Base-by-base conservation (phyloP, 2,888 invertebrate species). In the Trichacis sp. region DNA sequence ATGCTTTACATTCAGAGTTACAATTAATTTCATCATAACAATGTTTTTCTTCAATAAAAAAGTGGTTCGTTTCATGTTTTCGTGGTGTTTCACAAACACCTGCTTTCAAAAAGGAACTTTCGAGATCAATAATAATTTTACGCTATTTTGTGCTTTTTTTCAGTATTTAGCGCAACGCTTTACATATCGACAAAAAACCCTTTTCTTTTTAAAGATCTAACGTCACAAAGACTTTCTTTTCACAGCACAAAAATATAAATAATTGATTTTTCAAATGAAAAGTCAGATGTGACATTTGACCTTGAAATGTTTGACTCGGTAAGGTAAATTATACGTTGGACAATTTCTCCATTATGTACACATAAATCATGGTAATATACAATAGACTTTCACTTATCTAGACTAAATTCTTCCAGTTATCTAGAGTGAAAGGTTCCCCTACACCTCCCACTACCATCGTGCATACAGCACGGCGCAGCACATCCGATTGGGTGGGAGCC, bases 201-300 rank as follows among this genome's bases (percentile, higher is more conserved):
- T n/a, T n/a, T 15, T 3, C 3, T 40, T 12, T 40, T 14, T 5
- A 24, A 24, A 40, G 40, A 40, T 40, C 40, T 14, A 40, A 40
- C 8, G 40, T 40, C 40, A 40, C 40, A 40, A 15, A 4, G 40
- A 40, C 40, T 40, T 40, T 40, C 33, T 40, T 40, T 40, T 40
- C 40, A 40, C 40, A 40, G 40, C 40, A 12, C 40, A 40, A 40
- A 40, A 15, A 40, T 40, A 40, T 15, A 14, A 40, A 40, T 40
- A 40, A 40, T 15, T 12, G 12, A 15, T 40, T 40, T 14, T 15
- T 40, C 12, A 40, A 33, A 15, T 12, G 12, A 40, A 40, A 40
- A 40, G 33, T 15, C 15, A 2, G 5, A 5, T 15, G 15, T 40
- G 40, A 40, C 40, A 40, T 40, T 40, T 5, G 15, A 40, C 15